Evolutionary conservation across 2,888 invertebrate genomes (phyloP).

Genomic region (Idaea straminata): DNA sequence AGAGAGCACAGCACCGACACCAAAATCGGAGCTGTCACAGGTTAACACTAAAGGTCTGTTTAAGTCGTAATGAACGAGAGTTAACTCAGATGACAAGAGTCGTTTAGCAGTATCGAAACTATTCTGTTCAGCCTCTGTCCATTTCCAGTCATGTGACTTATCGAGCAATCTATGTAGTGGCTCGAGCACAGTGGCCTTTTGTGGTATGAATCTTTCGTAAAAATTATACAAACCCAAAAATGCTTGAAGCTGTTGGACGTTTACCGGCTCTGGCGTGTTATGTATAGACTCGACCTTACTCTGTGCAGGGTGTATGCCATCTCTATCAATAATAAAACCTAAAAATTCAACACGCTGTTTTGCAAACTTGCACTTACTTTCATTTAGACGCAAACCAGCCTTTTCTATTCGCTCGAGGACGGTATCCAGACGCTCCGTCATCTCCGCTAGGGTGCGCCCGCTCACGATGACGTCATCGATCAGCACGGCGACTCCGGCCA

Average conservation of each 20-base stretch:
- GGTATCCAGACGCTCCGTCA: too few relatives aligned
- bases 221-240: constrained; percentile 8
- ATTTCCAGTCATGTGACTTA: constrained; percentile 8
- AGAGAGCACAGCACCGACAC: constrained; percentile 22
- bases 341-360: constrained; percentile 9
- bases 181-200: constrained; percentile 10
- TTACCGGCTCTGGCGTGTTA: not conserved
- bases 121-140: constrained; percentile 15
- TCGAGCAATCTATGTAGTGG: constrained; percentile 14
- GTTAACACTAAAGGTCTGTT: constrained; percentile 11
- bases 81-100: constrained; percentile 19
- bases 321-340: constrained; percentile 11
- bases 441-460: not conserved
- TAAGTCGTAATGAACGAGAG: constrained; percentile 8
- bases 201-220: constrained; percentile 8
- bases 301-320: constrained; percentile 11
- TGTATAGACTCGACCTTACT: constrained; percentile 5
- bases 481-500: constrained; percentile 5
- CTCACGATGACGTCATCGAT: not conserved
- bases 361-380: constrained; percentile 6
- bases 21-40: constrained; percentile 24
- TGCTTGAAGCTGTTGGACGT: too few relatives aligned
- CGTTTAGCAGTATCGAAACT: constrained; percentile 17
- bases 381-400: not conserved
- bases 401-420: too few relatives aligned